Conservation (phyloP, 2,888 invertebrate species). For the Ctena decussata region DNA sequence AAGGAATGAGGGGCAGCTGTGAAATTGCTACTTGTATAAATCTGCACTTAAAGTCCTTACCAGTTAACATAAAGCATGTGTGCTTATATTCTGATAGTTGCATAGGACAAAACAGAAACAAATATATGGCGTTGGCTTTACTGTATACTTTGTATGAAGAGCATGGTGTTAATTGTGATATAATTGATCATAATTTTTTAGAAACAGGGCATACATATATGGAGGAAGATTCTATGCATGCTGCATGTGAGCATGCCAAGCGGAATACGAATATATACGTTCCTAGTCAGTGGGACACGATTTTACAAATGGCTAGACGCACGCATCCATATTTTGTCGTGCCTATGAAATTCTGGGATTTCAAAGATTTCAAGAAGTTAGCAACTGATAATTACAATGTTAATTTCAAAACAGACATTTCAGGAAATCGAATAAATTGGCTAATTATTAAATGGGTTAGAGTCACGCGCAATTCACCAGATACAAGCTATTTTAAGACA, state of each 20-base stretch:
- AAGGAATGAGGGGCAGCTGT: constrained; percentile 32
- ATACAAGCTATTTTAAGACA: not conserved
- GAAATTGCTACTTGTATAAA: constrained; percentile 32
- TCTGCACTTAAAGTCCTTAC: not conserved
- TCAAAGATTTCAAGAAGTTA: not conserved
- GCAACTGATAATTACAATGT: not conserved
- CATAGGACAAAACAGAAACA: constrained; percentile 55
- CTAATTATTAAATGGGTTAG: constrained; percentile 5
- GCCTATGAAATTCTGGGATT: constrained; percentile 24
- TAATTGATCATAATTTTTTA: not conserved
- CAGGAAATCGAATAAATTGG: constrained; percentile 6
- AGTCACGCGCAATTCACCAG: not conserved
- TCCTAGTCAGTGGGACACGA: constrained; percentile 46
- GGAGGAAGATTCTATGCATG: constrained; percentile 50
- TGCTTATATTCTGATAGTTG: constrained; percentile 36
- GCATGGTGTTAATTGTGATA: constrained; percentile 2
- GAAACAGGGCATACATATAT: constrained; percentile 24
- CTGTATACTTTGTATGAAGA: constrained; percentile 19
- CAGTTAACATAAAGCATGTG: not conserved
- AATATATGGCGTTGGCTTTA: constrained; percentile 32
- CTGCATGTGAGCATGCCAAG: constrained; percentile 43
- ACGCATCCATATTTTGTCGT: constrained; percentile 46
- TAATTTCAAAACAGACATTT: not conserved
- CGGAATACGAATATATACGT: constrained; percentile 30
- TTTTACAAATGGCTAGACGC: constrained; percentile 27